These are phyloP conservation scores for Panurus biarmicus DNA, from an alignment of 2,113 vertebrate genomes.

Conservation along the genomic window DNA sequence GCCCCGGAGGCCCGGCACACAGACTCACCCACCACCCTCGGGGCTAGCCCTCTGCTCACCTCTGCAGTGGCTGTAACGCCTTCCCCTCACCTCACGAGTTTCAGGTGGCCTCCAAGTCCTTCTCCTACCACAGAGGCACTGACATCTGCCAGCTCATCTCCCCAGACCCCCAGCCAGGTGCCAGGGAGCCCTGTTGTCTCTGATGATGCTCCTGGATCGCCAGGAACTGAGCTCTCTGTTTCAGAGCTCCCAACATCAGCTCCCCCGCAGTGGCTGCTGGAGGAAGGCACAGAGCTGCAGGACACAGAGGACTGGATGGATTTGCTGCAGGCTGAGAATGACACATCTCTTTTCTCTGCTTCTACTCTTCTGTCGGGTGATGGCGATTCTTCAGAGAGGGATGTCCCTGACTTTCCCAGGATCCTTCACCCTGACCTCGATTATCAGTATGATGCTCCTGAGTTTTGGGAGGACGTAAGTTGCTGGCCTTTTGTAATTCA, in stretches of 20 bases:
- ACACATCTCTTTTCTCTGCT: conserved; percentile 80
- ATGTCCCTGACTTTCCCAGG: conserved; percentile 75
- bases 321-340: conserved; percentile 76
- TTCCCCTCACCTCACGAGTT: neutral
- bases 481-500: neutral
- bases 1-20: neutral
- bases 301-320: conserved; percentile 71
- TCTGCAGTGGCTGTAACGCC: conserved; percentile 28
- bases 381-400: conserved; percentile 81
- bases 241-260: conserved; percentile 47
- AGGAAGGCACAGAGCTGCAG: conserved; percentile 62
- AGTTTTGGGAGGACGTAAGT: conserved; percentile 85
- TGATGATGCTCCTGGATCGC: conserved; percentile 49
- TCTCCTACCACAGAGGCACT: conserved; percentile 41
- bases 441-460: conserved; percentile 85
- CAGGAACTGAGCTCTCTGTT: conserved; percentile 23
- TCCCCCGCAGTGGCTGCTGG: conserved; percentile 27
- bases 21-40: neutral
- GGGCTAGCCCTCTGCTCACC: neutral
- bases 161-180: conserved; percentile 14
- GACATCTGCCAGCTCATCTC: conserved; percentile 28
- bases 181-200: conserved; percentile 22
- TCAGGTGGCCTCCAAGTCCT: conserved; percentile 37
- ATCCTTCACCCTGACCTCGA: conserved; percentile 81
- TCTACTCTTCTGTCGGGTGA: conserved; percentile 89